Percentiles rank a stretch among this genome's conserved stretches.
phyloP scores from a whole-genome alignment of 2,888 invertebrate genomes.

The Herminia tarsipennalis region DNA sequence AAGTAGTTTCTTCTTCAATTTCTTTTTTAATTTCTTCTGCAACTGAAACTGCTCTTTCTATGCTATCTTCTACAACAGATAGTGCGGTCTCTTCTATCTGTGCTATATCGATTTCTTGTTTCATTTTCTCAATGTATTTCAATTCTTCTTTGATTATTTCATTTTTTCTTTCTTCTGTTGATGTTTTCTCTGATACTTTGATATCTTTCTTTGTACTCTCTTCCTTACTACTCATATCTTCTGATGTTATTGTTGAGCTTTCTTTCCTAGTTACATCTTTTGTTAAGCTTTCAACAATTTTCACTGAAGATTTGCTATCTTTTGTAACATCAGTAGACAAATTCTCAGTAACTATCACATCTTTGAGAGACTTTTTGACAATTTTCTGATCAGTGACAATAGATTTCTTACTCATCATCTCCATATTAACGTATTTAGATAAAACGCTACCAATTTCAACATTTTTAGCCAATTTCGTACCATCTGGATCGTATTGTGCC shows the following conservation, averaged over 20 bases:
- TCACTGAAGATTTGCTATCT: conserved; percentile 20
- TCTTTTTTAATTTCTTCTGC: conserved; percentile 68
- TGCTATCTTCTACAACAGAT: conserved; percentile 66
- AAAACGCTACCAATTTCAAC: conserved; percentile 18
- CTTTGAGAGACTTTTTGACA: conserved; percentile 22
- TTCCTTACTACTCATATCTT: background rate
- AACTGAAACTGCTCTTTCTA: conserved; percentile 66
- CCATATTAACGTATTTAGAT: conserved; percentile 11
- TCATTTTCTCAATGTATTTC: conserved; percentile 49
- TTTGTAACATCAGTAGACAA: conserved; percentile 7
- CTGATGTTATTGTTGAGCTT: background rate
- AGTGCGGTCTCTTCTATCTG: conserved; percentile 68
- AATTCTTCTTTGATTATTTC: conserved; percentile 38
- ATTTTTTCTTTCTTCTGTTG: conserved; percentile 31
- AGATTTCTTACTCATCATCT: conserved; percentile 17
- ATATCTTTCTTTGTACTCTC: conserved; percentile 23
- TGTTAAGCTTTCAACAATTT: conserved; percentile 11
- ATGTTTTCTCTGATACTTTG: conserved; percentile 20
- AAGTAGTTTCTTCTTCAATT: conserved; percentile 52
- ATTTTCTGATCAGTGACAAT: conserved; percentile 22
- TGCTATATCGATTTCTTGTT: conserved; percentile 57
- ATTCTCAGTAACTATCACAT: background rate
- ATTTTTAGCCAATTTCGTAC: conserved; percentile 30
- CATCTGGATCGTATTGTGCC: conserved; percentile 70
- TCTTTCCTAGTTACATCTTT: conserved; percentile 6